These are phyloP conservation scores for Lutraria lutraria DNA, from an alignment of 2,888 invertebrate genomes.

Conservation along the genomic window DNA sequence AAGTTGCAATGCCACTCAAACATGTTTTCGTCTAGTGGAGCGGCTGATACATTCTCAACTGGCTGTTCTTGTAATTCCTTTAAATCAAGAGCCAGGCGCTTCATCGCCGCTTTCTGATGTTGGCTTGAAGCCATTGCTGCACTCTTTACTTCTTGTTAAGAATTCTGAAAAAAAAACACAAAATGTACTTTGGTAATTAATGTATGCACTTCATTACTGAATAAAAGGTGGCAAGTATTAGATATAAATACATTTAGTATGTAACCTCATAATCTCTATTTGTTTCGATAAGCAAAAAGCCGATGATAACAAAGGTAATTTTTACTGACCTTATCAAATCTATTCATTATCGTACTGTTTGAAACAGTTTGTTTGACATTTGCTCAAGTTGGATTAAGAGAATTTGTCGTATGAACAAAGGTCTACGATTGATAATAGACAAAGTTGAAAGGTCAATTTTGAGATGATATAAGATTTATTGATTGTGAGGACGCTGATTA, in stretches of 20 bases:
- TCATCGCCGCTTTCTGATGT: constrained; percentile 79
- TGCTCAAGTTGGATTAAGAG: too few relatives aligned
- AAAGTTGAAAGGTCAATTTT: neutral
- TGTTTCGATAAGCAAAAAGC: too few relatives aligned
- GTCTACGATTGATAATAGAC: too few relatives aligned
- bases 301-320: too few relatives aligned
- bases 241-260: neutral
- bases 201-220: neutral
- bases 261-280: too few relatives aligned
- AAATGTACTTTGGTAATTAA: neutral
- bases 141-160: neutral
- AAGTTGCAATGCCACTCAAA: constrained; percentile 85
- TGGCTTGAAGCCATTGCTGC: constrained; percentile 69
- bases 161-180: neutral
- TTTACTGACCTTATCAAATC: too few relatives aligned
- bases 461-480: too few relatives aligned
- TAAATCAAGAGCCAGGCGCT: constrained; percentile 78
- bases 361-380: too few relatives aligned
- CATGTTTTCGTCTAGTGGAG: constrained; percentile 81
- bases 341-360: too few relatives aligned
- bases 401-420: too few relatives aligned
- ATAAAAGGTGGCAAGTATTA: neutral
- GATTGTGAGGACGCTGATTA: too few relatives aligned
- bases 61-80: constrained; percentile 78
- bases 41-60: constrained; percentile 81